Conservation (phyloP, 2,888 invertebrate genomes). For the Drosophila sordidapex region DNA sequence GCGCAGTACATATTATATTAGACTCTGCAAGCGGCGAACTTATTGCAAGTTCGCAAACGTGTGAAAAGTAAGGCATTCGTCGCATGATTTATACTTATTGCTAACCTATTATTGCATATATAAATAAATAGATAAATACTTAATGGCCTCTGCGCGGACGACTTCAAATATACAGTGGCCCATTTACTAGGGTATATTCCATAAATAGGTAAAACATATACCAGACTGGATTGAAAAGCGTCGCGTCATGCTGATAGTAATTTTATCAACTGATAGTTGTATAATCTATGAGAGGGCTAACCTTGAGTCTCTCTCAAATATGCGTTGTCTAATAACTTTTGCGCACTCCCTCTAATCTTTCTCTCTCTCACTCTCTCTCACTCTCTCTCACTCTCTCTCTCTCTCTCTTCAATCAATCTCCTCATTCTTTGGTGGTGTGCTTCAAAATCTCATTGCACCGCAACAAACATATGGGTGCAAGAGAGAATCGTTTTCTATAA, state of each 20-base stretch:
- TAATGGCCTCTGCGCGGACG: not conserved
- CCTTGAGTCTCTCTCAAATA: not conserved
- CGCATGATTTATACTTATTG: not conserved
- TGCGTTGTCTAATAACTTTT: not conserved
- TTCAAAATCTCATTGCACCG: too few species aligned
- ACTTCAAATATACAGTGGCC: not conserved
- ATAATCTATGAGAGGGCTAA: not conserved
- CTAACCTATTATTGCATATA: not conserved
- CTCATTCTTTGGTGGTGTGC: not conserved
- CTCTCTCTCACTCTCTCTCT: not conserved
- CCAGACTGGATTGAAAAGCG: conserved; percentile 1
- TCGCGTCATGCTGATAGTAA: conserved; percentile 44
- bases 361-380: not conserved
- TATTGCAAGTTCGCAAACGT: not conserved
- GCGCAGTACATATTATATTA: not conserved
- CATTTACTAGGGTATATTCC: not conserved
- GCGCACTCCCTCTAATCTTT: not conserved
- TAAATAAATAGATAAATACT: not conserved
- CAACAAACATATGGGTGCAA: not conserved
- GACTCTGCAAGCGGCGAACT: not conserved
- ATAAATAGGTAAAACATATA: not conserved
- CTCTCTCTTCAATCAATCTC: not conserved
- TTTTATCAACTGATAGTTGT: not conserved
- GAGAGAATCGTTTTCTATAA: not conserved
- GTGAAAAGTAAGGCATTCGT: too few species aligned